Percentiles rank a stretch among this genome's conserved stretches.
These are phyloP conservation scores for Pecten maximus DNA, from an alignment of 2,888 invertebrate species.

Conservation along the genomic window DNA sequence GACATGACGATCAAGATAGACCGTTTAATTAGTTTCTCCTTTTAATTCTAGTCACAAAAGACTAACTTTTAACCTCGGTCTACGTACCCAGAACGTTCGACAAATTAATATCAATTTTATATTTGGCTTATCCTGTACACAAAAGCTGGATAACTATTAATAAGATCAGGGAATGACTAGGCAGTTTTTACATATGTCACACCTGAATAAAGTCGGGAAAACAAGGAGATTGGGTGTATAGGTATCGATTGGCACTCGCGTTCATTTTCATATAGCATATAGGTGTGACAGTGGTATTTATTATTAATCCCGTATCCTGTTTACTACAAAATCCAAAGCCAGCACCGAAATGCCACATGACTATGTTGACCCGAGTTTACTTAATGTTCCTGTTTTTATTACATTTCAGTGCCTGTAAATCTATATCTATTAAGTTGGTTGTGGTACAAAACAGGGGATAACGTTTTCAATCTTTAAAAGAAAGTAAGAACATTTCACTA, in stretches of 20 bases:
- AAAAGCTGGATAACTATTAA: background rate
- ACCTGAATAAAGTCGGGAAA: background rate
- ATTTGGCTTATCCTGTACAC: background rate
- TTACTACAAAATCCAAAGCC: background rate
- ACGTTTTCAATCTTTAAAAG: background rate
- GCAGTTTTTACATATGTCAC: background rate
- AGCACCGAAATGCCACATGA: background rate
- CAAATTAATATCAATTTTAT: background rate
- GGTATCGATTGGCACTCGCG: background rate
- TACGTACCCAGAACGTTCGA: background rate
- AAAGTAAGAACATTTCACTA: background rate
- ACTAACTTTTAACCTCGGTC: slow-evolving; percentile 3
- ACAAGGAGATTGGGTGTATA: background rate
- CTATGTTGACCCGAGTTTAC: background rate
- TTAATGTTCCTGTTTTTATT: background rate
- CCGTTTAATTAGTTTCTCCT: background rate
- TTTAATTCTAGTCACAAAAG: background rate
- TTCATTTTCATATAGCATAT: background rate
- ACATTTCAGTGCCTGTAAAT: background rate
- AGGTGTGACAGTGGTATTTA: background rate
- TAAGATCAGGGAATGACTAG: background rate
- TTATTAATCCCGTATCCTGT: background rate
- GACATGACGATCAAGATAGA: background rate
- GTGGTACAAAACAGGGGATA: background rate
- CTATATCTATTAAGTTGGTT: background rate